These are phyloP conservation scores for Onthophagus sagittarius DNA, from an alignment of 2,888 invertebrate species.

Conservation along the genomic window DNA sequence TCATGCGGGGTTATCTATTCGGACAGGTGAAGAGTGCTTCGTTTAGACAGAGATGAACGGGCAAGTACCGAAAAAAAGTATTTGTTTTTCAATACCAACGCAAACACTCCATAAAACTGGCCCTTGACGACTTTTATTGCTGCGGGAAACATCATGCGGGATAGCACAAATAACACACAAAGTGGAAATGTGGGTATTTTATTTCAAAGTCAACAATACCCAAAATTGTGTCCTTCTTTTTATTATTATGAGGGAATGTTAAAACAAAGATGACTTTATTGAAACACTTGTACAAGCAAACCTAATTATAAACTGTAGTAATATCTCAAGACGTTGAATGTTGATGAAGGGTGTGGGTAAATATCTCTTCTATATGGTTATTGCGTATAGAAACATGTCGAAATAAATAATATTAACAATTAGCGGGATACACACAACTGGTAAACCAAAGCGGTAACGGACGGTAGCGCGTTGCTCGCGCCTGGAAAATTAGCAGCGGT, in stretches of 20 bases:
- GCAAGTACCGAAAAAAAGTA: background rate
- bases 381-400: background rate
- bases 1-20: background rate
- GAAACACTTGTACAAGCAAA: no score
- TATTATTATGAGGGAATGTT: no score
- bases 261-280: no score
- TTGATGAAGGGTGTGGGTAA: no score
- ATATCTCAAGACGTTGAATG: no score
- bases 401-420: background rate
- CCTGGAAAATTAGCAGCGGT: background rate
- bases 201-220: background rate
- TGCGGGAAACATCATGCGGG: background rate
- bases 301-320: no score
- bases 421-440: background rate
- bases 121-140: background rate
- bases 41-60: background rate
- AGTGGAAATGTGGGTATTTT: background rate
- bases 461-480: background rate
- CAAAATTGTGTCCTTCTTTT: background rate
- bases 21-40: background rate
- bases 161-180: background rate
- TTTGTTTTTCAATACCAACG: background rate
- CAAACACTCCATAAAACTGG: background rate
- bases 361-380: background rate
- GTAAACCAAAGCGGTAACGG: background rate